Evolutionary conservation across 2,113 vertebrate genomes (phyloP).

Genomic region (Crypturellus undulatus): DNA sequence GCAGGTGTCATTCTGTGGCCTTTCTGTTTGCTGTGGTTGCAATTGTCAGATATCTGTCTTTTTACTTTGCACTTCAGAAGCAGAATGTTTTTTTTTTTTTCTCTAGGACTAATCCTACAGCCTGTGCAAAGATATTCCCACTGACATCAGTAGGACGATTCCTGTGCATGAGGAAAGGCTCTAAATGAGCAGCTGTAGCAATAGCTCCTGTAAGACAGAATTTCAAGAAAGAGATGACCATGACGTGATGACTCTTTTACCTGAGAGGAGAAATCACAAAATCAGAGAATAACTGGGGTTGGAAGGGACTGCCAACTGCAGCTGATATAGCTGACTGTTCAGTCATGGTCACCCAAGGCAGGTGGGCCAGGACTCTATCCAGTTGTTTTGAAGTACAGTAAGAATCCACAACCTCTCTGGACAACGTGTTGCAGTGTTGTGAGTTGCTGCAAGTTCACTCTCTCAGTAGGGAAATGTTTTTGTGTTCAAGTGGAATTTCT

Average conservation of each 20-base stretch:
- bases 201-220: neutral
- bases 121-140: neutral
- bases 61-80: neutral
- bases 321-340: too few species aligned
- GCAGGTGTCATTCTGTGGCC: neutral
- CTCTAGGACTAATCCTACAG: neutral
- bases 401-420: neutral
- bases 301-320: too few species aligned
- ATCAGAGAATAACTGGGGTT: too few species aligned
- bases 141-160: neutral
- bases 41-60: neutral
- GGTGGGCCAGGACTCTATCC: too few species aligned
- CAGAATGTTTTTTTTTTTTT: neutral
- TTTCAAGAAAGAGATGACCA: neutral
- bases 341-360: too few species aligned
- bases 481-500: neutral
- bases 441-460: too few species aligned
- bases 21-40: fast-evolving
- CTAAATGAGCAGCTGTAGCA: neutral
- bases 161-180: neutral
- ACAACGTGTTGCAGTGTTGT: neutral
- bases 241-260: neutral
- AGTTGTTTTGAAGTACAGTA: too few species aligned
- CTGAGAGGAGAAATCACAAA: neutral
- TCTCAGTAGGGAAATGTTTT: neutral